Evolutionary conservation across 2,797 vertebrate species (phyloP).

Genomic region (Paguma larvata): DNA sequence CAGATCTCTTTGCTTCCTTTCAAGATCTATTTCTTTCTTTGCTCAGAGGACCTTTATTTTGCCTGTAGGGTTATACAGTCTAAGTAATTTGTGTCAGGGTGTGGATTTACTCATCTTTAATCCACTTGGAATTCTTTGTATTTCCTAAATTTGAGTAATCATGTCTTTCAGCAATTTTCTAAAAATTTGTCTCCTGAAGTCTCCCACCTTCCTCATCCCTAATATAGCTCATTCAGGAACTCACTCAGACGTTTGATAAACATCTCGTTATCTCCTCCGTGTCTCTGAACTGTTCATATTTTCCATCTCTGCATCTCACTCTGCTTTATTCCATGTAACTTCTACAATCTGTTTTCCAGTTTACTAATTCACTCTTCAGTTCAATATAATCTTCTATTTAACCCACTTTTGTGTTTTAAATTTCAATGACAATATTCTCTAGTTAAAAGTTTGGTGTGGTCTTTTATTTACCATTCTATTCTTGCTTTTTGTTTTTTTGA

Average conservation of each 20-base stretch:
- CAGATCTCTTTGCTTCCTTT: conserved; percentile 6
- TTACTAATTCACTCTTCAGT: not conserved
- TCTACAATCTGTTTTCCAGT: not conserved
- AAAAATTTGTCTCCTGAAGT: not conserved
- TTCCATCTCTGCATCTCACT: not conserved
- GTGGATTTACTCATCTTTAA: conserved; percentile 42
- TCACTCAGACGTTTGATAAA: not conserved
- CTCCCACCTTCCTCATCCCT: not conserved
- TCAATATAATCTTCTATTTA: not conserved
- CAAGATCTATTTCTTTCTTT: not conserved
- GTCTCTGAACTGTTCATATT: not conserved
- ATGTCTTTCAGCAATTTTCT: not conserved
- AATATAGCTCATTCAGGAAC: not conserved
- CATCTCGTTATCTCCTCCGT: not conserved
- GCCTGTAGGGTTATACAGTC: not conserved
- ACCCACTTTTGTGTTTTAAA: not conserved
- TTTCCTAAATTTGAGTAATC: conserved; percentile 35
- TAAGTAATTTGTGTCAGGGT: not conserved
- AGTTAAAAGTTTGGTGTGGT: not conserved
- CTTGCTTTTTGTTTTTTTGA: not conserved
- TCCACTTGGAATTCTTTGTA: not conserved
- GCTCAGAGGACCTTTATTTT: conserved; percentile 32
- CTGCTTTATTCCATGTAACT: not conserved
- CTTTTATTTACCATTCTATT: not conserved
- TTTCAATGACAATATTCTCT: not conserved